Percentiles rank a stretch among this genome's conserved stretches.
phyloP scores from a whole-genome alignment of 2,797 vertebrate genomes.

The Fistularia commersonii region DNA sequence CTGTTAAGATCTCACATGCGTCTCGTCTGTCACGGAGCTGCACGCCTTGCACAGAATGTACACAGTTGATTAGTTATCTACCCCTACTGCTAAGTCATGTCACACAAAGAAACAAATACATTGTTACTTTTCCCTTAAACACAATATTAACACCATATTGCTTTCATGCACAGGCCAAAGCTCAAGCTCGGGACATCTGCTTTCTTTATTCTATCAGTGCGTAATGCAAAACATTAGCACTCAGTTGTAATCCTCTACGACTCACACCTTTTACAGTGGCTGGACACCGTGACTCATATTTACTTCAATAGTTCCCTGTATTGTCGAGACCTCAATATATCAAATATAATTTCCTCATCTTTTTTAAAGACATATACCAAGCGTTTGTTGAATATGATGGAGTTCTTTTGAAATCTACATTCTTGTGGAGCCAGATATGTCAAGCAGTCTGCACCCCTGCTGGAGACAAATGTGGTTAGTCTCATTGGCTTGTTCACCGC shows the following conservation, averaged over 20 bases:
- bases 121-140: constrained; percentile 10
- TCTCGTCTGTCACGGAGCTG: no score
- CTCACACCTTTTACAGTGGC: constrained; percentile 43
- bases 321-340: constrained; percentile 3
- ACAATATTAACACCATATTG: constrained; percentile 10
- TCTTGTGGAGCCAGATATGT: neutral
- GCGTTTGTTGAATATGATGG: no score
- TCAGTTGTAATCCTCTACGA: constrained; percentile 33
- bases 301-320: constrained; percentile 8
- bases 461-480: constrained; percentile 31
- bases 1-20: no score
- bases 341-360: no score
- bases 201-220: constrained; percentile 32
- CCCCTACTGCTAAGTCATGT: no score
- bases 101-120: constrained; percentile 5
- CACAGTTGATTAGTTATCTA: no score
- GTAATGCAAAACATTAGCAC: constrained; percentile 2
- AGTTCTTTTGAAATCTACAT: neutral
- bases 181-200: constrained; percentile 10
- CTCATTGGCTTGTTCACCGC: constrained; percentile 60
- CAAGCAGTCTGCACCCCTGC: neutral
- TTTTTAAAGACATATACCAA: no score
- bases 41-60: no score
- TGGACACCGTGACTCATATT: constrained; percentile 21
- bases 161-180: constrained; percentile 12